These are phyloP conservation scores for Steatornis caripensis DNA, from an alignment of 2,113 vertebrate species.

Conservation along the genomic window DNA sequence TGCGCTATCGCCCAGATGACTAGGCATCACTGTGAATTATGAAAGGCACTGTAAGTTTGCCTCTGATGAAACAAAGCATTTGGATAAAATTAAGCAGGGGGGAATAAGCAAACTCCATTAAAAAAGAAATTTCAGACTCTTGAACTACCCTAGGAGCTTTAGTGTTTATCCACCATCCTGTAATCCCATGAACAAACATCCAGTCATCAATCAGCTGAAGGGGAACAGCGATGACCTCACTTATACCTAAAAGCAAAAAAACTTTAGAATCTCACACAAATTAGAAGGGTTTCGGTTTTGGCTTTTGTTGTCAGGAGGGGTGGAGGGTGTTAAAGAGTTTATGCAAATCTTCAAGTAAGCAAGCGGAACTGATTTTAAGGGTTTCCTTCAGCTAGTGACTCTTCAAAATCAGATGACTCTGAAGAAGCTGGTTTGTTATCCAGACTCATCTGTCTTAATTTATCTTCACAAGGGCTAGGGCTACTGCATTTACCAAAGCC, in stretches of 20 bases:
- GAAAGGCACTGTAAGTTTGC: slow-evolving; percentile 18
- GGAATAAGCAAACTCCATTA: not conserved
- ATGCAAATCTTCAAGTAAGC: not conserved
- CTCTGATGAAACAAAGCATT: not conserved
- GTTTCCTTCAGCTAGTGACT: not conserved
- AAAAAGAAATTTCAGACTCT: not conserved
- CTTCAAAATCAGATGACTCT: not conserved
- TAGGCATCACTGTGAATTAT: not conserved
- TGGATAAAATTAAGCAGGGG: not conserved
- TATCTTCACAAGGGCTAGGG: not conserved
- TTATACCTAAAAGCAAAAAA: not conserved
- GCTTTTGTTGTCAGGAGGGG: too few species aligned
- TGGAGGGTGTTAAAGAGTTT: not conserved
- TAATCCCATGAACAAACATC: not conserved
- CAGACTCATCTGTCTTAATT: not conserved
- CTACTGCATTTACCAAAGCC: not conserved
- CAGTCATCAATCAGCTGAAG: not conserved
- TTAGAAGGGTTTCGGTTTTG: not conserved
- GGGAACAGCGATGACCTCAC: not conserved
- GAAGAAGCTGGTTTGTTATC: not conserved
- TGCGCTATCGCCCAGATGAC: not conserved
- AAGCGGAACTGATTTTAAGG: not conserved
- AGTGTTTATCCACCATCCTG: not conserved
- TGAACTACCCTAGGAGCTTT: not conserved
- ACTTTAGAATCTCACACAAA: not conserved